Evolutionary conservation across 2,113 vertebrate species (phyloP).

Genomic region (Clarias gariepinus): DNA sequence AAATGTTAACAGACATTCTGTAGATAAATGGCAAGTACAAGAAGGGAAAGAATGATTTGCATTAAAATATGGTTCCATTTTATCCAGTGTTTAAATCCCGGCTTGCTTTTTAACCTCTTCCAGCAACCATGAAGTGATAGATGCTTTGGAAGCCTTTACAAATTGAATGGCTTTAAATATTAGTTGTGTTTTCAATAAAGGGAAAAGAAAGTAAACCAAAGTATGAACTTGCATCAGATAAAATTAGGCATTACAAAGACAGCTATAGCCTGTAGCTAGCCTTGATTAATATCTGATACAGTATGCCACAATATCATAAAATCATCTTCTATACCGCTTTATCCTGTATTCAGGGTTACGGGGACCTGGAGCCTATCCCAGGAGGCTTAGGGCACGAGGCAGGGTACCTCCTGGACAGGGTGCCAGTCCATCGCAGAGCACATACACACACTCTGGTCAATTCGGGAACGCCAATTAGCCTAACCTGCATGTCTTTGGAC

Average conservation of each 20-base stretch:
- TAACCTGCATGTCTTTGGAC: too few relatives aligned
- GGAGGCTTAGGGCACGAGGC: too few relatives aligned
- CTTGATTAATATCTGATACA: neutral
- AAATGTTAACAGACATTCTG: neutral
- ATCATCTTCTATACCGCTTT: too few relatives aligned
- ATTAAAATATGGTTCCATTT: neutral
- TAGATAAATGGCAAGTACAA: neutral
- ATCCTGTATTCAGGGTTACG: too few relatives aligned
- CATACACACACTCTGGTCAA: too few relatives aligned
- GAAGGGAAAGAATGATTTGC: neutral
- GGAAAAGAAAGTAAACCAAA: neutral
- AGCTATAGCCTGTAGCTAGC: neutral
- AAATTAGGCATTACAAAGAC: neutral
- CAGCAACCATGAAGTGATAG: neutral
- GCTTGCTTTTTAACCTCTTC: neutral
- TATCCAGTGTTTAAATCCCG: neutral
- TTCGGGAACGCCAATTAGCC: too few relatives aligned
- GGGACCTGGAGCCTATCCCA: too few relatives aligned
- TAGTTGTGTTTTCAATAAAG: neutral
- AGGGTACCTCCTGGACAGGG: too few relatives aligned
- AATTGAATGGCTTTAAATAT: neutral
- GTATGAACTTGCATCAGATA: neutral
- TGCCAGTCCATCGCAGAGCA: too few relatives aligned
- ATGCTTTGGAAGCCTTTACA: neutral
- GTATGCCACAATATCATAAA: neutral